phyloP scores from a whole-genome alignment of 2,888 invertebrate genomes.

The Drosophila mulleri region DNA sequence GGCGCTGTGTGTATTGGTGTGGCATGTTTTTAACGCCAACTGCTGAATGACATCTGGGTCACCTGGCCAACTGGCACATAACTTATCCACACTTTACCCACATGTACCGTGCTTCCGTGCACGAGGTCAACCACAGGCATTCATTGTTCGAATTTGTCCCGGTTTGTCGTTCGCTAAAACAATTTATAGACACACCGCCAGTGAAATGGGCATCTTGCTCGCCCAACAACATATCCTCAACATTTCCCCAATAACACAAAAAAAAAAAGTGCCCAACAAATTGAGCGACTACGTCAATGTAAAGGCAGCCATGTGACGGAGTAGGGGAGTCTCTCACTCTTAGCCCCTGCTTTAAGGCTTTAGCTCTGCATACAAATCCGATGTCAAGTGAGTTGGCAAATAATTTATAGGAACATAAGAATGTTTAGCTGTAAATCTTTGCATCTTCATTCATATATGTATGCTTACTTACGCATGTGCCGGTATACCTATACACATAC shows the following conservation, averaged over 20 bases:
- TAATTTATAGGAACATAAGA: neutral
- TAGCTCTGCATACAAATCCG: neutral
- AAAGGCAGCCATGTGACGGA: neutral
- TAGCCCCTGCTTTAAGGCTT: neutral
- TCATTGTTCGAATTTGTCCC: conserved; percentile 35
- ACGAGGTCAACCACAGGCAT: conserved; percentile 27
- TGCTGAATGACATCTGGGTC: conserved; percentile 77
- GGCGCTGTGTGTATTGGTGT: conserved; percentile 20
- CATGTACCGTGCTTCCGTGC: conserved; percentile 6
- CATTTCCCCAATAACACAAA: neutral
- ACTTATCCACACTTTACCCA: conserved; percentile 32
- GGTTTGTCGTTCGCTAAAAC: conserved; percentile 16
- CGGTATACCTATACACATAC: too few species aligned
- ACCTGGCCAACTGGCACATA: conserved; percentile 67
- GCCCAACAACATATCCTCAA: neutral
- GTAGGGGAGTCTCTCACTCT: neutral
- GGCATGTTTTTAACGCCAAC: conserved; percentile 71
- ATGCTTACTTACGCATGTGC: too few species aligned
- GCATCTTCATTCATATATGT: too few species aligned
- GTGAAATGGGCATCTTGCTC: neutral
- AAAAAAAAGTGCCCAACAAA: neutral
- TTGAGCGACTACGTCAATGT: neutral
- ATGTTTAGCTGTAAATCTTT: neutral
- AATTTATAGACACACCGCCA: conserved; percentile 18
- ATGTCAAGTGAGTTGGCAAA: neutral